Conservation (phyloP, 2,797 vertebrate genomes). For the Poecilia gillii region DNA sequence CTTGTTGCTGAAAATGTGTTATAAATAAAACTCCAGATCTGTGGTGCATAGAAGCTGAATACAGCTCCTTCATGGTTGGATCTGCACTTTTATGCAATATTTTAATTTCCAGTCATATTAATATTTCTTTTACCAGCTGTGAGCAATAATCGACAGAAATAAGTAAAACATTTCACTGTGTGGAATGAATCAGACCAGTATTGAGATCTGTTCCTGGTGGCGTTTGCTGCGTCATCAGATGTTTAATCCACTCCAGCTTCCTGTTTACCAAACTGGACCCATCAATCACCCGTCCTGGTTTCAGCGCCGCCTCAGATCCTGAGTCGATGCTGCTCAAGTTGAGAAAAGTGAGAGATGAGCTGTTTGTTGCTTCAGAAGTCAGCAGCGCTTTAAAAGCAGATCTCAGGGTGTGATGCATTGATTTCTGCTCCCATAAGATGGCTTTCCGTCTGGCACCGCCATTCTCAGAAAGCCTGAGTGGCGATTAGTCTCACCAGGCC, state of each 20-base stretch:
- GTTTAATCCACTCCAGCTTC: conserved; percentile 27
- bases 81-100: no score
- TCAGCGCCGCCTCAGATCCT: conserved; percentile 35
- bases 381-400: conserved; percentile 49
- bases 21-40: no score
- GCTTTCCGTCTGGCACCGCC: conserved; percentile 40
- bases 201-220: neutral
- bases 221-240: conserved; percentile 24
- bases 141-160: neutral
- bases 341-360: conserved; percentile 9
- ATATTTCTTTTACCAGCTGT: neutral
- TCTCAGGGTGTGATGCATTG: conserved; percentile 50
- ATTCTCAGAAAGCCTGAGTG: conserved; percentile 29
- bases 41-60: no score
- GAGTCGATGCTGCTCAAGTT: conserved; percentile 28
- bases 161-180: neutral
- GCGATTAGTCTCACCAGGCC: conserved; percentile 41
- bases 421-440: conserved; percentile 55
- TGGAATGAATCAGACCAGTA: neutral
- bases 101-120: neutral
- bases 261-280: conserved; percentile 14
- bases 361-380: conserved; percentile 37
- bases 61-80: no score
- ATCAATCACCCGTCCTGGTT: conserved; percentile 46
- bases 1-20: no score